Evolutionary conservation across 64 coral and sea anemone species (phyloP).

Genomic region (Pachyseris speciosa): DNA sequence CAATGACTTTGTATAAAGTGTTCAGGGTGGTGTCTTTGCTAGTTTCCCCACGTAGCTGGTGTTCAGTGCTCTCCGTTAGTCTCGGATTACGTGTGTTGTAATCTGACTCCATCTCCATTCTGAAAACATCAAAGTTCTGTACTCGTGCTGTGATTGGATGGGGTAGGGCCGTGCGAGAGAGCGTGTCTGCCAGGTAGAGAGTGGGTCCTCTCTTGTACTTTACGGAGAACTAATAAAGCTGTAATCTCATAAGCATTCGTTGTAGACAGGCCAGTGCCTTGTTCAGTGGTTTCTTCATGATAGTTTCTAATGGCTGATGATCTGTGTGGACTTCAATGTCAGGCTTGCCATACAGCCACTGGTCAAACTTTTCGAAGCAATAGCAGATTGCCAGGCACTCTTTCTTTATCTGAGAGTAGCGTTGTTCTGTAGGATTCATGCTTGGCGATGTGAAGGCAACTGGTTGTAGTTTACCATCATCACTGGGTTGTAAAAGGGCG

Average conservation of each 20-base stretch:
- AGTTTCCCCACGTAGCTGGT: no score
- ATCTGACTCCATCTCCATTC: not conserved
- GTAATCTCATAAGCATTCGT: slow-evolving; percentile 47
- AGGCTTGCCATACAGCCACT: slow-evolving; percentile 31
- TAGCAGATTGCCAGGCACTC: slow-evolving; percentile 62
- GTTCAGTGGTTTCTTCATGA: slow-evolving; percentile 44
- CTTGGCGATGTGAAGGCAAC: slow-evolving; percentile 39
- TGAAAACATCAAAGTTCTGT: not conserved
- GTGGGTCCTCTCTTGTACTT: not conserved
- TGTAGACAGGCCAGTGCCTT: slow-evolving; percentile 41
- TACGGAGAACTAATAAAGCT: slow-evolving; percentile 5
- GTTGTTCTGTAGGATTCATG: slow-evolving; percentile 31
- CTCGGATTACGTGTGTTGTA: no score
- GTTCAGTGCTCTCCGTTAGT: no score
- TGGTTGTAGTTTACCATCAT: slow-evolving; percentile 54
- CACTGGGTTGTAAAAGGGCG: slow-evolving; percentile 36
- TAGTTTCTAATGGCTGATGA: slow-evolving; percentile 44
- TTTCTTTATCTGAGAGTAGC: slow-evolving; percentile 59
- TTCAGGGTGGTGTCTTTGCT: no score
- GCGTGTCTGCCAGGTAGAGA: not conserved
- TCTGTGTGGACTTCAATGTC: no score
- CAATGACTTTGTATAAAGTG: no score
- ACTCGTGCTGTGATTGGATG: not conserved
- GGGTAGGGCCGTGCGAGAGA: not conserved
- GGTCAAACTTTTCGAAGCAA: slow-evolving; percentile 75